These are phyloP conservation scores for Elaphurus davidianus DNA, from an alignment of 2,113 vertebrate genomes.

Conservation along the genomic window DNA sequence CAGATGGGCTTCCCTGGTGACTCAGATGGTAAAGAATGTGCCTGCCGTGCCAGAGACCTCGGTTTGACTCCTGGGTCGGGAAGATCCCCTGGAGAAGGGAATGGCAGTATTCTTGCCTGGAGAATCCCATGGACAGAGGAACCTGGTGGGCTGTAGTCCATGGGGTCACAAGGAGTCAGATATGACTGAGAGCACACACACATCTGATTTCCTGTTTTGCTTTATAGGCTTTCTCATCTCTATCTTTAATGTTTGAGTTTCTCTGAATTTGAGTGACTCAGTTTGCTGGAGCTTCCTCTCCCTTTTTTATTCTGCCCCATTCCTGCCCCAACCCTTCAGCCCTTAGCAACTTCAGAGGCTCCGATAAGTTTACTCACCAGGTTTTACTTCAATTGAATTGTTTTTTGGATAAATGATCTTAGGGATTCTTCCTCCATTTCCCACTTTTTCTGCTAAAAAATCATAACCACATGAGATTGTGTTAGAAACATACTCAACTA, in stretches of 20 bases:
- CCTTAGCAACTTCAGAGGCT: not conserved
- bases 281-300: not conserved
- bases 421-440: constrained; percentile 68
- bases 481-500: not conserved
- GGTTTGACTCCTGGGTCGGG: rapidly evolving
- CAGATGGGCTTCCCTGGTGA: not conserved
- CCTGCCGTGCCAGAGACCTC: not conserved
- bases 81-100: not conserved
- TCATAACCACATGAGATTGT: not conserved
- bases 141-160: not conserved
- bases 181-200: not conserved
- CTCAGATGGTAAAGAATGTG: not conserved
- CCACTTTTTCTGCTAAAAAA: constrained; percentile 47
- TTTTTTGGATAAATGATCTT: constrained; percentile 85
- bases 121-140: not conserved
- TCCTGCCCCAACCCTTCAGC: not conserved
- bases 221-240: not conserved
- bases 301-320: not conserved
- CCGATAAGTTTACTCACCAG: constrained; percentile 83
- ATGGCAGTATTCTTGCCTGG: not conserved
- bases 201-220: not conserved
- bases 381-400: constrained; percentile 83
- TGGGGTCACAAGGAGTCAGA: not conserved
- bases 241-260: not conserved
- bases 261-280: not conserved